Evolutionary conservation across 1,140 invertebrate genomes (phyloP).

Genomic region (Batillaria attramentaria): DNA sequence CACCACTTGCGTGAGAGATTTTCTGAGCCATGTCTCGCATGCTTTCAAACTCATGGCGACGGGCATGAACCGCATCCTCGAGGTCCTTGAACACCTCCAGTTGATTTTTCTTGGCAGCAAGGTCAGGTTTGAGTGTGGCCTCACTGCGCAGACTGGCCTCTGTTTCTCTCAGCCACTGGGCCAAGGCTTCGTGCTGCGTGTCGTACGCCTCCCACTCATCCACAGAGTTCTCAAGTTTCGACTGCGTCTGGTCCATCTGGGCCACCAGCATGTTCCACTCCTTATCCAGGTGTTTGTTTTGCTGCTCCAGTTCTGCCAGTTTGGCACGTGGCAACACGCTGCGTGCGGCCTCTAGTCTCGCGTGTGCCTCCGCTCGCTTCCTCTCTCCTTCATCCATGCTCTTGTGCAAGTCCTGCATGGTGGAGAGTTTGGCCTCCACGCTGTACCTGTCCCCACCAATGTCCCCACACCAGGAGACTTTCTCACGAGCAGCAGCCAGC

Average conservation of each 20-base stretch:
- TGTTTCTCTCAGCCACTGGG: constrained; percentile 88
- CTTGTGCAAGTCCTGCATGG: constrained; percentile 70
- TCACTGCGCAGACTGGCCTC: constrained; percentile 85
- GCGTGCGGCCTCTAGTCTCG: constrained; percentile 58
- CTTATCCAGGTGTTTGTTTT: constrained; percentile 78
- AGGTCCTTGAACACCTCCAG: constrained; percentile 76
- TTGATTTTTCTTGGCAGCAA: constrained; percentile 82
- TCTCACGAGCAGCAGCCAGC: constrained; percentile 86
- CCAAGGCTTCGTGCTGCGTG: constrained; percentile 81
- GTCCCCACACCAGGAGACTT: constrained; percentile 93
- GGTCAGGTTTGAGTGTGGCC: constrained; percentile 76
- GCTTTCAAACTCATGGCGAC: constrained; percentile 79
- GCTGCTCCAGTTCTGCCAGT: constrained; percentile 72
- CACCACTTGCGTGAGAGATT: constrained; percentile 83
- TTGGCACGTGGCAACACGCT: constrained; percentile 59
- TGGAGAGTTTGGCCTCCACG: constrained; percentile 90
- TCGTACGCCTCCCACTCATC: constrained; percentile 88
- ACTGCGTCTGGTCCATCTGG: constrained; percentile 80
- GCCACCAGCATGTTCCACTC: constrained; percentile 81
- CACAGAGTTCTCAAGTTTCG: constrained; percentile 81
- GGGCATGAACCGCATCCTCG: constrained; percentile 77
- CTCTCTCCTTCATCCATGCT: constrained; percentile 61
- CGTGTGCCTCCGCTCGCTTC: constrained; percentile 56
- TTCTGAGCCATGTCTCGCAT: constrained; percentile 80
- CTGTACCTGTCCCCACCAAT: constrained; percentile 90